phyloP scores from a whole-genome alignment of 2,797 vertebrate species.

The Hapalemur alaotrensis region DNA sequence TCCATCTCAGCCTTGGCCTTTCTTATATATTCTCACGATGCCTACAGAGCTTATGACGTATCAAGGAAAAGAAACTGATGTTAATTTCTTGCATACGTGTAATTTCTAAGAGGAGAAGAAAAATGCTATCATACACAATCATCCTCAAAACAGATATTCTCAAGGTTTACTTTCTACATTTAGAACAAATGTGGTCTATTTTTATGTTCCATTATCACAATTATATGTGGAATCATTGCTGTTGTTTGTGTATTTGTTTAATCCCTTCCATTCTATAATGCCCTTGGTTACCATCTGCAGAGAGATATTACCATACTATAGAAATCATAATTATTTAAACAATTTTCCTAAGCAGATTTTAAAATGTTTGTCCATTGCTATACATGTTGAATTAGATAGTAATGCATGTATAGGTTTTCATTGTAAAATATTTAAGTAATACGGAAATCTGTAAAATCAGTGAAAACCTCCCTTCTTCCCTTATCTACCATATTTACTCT shows the following conservation, averaged over 20 bases:
- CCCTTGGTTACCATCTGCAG: background rate
- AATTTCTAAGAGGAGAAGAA: slow-evolving; percentile 5
- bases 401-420: background rate
- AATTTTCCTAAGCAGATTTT: slow-evolving; percentile 13
- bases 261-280: background rate
- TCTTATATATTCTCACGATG: background rate
- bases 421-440: background rate
- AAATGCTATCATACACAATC: background rate
- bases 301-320: background rate
- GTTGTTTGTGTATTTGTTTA: background rate
- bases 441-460: background rate
- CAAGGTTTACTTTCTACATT: background rate
- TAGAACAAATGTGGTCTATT: background rate
- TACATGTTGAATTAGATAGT: background rate
- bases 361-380: background rate
- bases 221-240: background rate
- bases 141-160: slow-evolving; percentile 1
- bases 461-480: background rate
- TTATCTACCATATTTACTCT: background rate
- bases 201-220: background rate
- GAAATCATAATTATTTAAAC: background rate
- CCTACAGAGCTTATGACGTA: background rate
- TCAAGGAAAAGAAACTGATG: background rate
- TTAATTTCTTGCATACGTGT: background rate
- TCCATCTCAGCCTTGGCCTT: background rate